Percentiles rank a stretch among this genome's conserved stretches.
Evolutionary conservation across 2,888 invertebrate genomes (phyloP).

Genomic region (Notodonta ziczac): DNA sequence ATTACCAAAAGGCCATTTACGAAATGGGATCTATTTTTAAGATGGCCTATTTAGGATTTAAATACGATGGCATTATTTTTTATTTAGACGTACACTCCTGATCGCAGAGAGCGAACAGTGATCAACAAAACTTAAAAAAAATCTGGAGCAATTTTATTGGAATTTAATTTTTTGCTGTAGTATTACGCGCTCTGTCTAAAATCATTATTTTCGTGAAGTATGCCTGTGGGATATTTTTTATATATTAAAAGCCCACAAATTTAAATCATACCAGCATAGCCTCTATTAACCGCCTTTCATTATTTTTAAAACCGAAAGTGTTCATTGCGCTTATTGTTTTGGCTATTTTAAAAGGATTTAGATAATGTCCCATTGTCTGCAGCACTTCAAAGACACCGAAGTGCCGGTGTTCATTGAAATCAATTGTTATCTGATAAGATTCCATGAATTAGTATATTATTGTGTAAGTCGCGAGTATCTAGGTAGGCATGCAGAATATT

Average conservation of each 20-base stretch:
- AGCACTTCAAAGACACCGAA: slow-evolving; percentile 56
- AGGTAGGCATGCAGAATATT: neutral
- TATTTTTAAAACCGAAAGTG: slow-evolving; percentile 22
- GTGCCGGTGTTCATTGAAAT: slow-evolving; percentile 40
- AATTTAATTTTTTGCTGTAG: too few species aligned
- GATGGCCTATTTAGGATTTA: too few species aligned
- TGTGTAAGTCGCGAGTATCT: slow-evolving; percentile 1
- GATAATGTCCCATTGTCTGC: slow-evolving; percentile 60
- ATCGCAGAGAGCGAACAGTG: too few species aligned
- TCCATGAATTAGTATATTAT: slow-evolving; percentile 17
- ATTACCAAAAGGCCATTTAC: too few species aligned
- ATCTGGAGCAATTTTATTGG: too few species aligned
- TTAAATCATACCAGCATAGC: slow-evolving; percentile 12
- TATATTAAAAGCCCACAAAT: slow-evolving; percentile 4
- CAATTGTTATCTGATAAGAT: slow-evolving; percentile 51
- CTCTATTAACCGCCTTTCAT: slow-evolving; percentile 8
- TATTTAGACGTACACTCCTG: too few species aligned
- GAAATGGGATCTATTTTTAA: too few species aligned
- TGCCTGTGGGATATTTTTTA: neutral
- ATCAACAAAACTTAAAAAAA: too few species aligned
- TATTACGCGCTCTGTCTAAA: too few species aligned
- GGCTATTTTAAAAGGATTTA: slow-evolving; percentile 56
- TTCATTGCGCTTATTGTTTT: slow-evolving; percentile 36
- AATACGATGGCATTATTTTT: too few species aligned
- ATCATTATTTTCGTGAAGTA: too few species aligned